These are phyloP conservation scores for Rotaria macrura DNA, from an alignment of 2,888 invertebrate species.

Conservation along the genomic window DNA sequence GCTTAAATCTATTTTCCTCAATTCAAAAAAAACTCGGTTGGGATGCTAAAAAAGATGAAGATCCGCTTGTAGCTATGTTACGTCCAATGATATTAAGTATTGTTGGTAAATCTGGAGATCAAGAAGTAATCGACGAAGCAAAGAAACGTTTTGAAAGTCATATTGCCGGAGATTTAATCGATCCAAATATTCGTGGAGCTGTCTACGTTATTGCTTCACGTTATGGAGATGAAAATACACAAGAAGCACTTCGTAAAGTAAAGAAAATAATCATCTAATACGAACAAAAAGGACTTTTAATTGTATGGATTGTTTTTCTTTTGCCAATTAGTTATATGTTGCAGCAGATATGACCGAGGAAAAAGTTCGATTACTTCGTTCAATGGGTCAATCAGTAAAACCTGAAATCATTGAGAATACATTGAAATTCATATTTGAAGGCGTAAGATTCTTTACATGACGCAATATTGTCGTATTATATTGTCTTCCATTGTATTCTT, in stretches of 20 bases:
- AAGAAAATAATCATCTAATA: slow-evolving; percentile 46
- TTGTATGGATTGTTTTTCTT: slow-evolving; percentile 24
- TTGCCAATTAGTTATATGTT: slow-evolving; percentile 54
- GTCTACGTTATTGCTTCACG: slow-evolving; percentile 71
- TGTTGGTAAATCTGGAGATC: slow-evolving; percentile 70
- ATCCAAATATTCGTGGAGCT: slow-evolving; percentile 74
- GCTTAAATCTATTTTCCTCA: slow-evolving; percentile 62
- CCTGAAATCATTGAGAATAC: slow-evolving; percentile 63
- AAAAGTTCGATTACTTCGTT: slow-evolving; percentile 74
- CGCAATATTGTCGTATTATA: neutral
- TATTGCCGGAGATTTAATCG: slow-evolving; percentile 53
- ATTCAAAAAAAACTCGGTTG: slow-evolving; percentile 69
- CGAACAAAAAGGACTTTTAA: neutral
- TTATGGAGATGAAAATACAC: slow-evolving; percentile 58
- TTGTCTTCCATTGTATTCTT: slow-evolving; percentile 56
- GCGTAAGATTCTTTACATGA: slow-evolving; percentile 54
- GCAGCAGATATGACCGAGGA: slow-evolving; percentile 81
- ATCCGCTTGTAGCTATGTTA: slow-evolving; percentile 73
- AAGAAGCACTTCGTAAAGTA: slow-evolving; percentile 63
- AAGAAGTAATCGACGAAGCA: slow-evolving; percentile 67
- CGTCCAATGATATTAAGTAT: slow-evolving; percentile 71
- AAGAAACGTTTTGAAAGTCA: slow-evolving; percentile 62
- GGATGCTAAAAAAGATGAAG: slow-evolving; percentile 70
- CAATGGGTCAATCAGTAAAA: slow-evolving; percentile 69
- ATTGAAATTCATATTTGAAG: slow-evolving; percentile 51